Base-by-base conservation (phyloP, 1,140 invertebrate genomes). In the Hyposmocoma kahamanoa region DNA sequence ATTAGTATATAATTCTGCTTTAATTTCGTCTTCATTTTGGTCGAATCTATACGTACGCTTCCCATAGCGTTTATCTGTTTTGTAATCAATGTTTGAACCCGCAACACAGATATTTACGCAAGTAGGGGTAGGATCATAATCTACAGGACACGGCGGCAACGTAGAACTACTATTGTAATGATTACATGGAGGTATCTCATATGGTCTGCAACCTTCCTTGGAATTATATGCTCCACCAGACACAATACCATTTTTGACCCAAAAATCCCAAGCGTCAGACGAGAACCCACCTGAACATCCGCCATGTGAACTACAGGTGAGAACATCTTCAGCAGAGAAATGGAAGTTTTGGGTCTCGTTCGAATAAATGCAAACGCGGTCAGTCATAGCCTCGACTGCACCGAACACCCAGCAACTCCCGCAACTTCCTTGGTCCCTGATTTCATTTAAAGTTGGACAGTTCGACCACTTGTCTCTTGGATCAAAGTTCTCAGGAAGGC, bases 361-460 rank as follows among this genome's bases (percentile, higher is more conserved):
- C 0, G 92, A 93, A 54, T 93, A 91, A 34, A 13, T 34, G 30
- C 96, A 97, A 2, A 88, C 88, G 42, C 96, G 85, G 82, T 97
- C 96, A 21, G 94, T 94, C 91, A 97, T 97, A 1, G 95, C 93
- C 84, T 95, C 94, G 1, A 94, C 94, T 24, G 95, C 94, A 41
- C 93, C 95, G 81, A 96, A 94, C 2, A 94, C 94, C 91, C 91
- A 92, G 68, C 91, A 92, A 10, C 90, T 91, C 22, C 91, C 91
- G 30, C 84, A 83, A 57, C 88, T 65, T 56, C 89, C 84, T 74
- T 94, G 93, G 85, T 94, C 93, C 44, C 92, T 73, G 20, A 94
- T 90, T 72, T 94, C 92, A 19, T 73, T 75, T 41, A 94, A 89
- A 0, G 93, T 93, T 0, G 92, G 91, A 65, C 95, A 97, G 56